Evolutionary conservation across 2,113 vertebrate genomes (phyloP).

Genomic region (Scopus umbretta): DNA sequence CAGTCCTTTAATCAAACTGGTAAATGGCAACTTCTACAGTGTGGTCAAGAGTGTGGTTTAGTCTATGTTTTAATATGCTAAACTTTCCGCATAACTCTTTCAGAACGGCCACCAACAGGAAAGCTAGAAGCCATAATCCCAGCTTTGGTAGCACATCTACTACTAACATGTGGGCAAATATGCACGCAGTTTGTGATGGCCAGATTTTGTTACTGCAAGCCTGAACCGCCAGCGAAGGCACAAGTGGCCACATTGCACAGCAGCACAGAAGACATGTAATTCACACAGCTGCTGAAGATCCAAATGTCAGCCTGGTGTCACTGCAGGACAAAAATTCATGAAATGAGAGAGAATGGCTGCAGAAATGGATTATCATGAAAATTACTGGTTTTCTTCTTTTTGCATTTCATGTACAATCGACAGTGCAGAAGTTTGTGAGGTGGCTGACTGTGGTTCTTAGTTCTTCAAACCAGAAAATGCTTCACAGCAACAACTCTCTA

Average conservation of each 20-base stretch:
- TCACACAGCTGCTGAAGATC: not conserved
- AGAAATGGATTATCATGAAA: not conserved
- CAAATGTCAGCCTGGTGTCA: not conserved
- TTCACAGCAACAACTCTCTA: not conserved
- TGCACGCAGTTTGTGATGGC: fast-evolving
- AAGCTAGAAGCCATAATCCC: not conserved
- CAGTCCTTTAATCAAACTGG: not conserved
- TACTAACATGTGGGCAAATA: no score
- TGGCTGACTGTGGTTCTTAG: not conserved
- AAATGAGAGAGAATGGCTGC: not conserved
- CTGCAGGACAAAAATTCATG: not conserved
- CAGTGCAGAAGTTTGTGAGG: not conserved
- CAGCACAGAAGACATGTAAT: no score
- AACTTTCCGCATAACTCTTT: not conserved
- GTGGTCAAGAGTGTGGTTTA: not conserved
- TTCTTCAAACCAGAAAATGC: not conserved
- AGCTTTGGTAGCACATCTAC: not conserved
- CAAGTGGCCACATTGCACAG: not conserved
- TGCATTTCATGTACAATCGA: not conserved
- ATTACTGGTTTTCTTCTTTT: not conserved
- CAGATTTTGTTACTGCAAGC: not conserved
- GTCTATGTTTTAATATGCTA: not conserved
- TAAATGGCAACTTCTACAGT: not conserved
- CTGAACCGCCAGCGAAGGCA: not conserved
- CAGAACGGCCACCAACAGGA: not conserved